Evolutionary conservation across 2,797 vertebrate species (phyloP).

Genomic region (Xenops minutus): DNA sequence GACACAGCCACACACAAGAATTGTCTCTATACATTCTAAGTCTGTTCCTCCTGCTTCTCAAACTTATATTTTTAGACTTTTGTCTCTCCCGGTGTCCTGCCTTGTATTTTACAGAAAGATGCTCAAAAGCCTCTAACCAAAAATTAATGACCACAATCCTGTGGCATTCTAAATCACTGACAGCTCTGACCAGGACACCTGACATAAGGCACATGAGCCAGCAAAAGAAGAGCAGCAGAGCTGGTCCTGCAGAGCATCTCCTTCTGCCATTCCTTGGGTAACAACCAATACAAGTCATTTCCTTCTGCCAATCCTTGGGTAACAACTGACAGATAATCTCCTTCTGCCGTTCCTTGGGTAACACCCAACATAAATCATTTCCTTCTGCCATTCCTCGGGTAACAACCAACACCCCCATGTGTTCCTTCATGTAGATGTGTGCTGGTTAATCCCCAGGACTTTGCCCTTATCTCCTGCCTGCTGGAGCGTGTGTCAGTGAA

Average conservation of each 20-base stretch:
- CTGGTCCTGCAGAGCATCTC: not conserved
- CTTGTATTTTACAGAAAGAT: not conserved
- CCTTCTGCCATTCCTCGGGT: no score
- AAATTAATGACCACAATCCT: not conserved
- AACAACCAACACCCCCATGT: not conserved
- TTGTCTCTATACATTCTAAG: not conserved
- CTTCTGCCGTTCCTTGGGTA: not conserved
- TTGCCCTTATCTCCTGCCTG: not conserved
- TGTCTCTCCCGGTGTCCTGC: not conserved
- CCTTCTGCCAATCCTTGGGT: not conserved
- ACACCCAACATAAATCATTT: not conserved
- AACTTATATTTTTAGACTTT: not conserved
- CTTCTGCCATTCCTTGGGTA: not conserved
- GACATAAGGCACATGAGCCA: not conserved
- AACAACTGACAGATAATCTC: no score
- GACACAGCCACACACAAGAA: accelerated
- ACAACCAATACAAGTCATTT: not conserved
- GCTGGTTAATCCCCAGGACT: not conserved
- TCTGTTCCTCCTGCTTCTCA: not conserved
- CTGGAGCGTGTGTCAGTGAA: not conserved
- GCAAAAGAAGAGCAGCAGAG: not conserved
- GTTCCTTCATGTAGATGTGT: not conserved
- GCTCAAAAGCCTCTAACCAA: not conserved
- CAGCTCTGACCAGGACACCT: not conserved
- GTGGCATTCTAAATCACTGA: not conserved